A percentile compares a stretch with the other conserved stretches of the same genome.
Evolutionary conservation across 2,797 vertebrate genomes (phyloP).

Genomic region (Falco concolor): DNA sequence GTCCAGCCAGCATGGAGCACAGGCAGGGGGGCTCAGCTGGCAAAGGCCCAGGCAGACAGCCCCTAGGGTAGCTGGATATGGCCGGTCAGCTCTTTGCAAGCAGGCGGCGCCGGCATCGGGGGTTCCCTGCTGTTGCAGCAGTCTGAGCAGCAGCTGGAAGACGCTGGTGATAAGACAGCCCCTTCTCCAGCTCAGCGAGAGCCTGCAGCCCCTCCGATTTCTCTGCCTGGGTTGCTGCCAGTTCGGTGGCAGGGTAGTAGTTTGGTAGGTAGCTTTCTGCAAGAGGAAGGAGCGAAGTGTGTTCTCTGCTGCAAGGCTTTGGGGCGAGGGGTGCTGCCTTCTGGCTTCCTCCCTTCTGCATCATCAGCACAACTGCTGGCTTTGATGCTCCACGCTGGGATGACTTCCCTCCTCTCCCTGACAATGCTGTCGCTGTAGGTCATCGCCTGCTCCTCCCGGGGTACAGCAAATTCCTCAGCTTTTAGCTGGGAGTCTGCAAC

Average conservation of each 20-base stretch:
- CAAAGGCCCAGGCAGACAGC: background rate
- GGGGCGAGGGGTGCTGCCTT: background rate
- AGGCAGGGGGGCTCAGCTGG: background rate
- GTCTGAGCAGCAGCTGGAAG: background rate
- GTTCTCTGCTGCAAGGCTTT: background rate
- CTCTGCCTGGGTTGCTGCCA: background rate
- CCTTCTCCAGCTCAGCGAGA: rapidly evolving
- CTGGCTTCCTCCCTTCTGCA: background rate
- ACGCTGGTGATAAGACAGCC: background rate
- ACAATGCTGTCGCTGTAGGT: rapidly evolving
- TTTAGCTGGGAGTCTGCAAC: background rate
- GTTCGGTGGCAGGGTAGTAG: background rate
- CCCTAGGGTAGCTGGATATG: background rate
- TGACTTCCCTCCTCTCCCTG: background rate
- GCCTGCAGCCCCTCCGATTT: background rate
- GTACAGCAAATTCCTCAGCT: background rate
- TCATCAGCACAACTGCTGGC: background rate
- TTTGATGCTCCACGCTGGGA: background rate
- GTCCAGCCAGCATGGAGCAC: background rate
- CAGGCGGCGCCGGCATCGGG: rapidly evolving
- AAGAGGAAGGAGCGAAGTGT: background rate
- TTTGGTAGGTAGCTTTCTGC: background rate
- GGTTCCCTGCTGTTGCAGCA: background rate
- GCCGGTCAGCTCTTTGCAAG: background rate
- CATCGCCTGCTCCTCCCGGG: background rate